These are phyloP conservation scores for Lasioglossum albipes DNA, from an alignment of 1,140 invertebrate species.

Conservation along the genomic window DNA sequence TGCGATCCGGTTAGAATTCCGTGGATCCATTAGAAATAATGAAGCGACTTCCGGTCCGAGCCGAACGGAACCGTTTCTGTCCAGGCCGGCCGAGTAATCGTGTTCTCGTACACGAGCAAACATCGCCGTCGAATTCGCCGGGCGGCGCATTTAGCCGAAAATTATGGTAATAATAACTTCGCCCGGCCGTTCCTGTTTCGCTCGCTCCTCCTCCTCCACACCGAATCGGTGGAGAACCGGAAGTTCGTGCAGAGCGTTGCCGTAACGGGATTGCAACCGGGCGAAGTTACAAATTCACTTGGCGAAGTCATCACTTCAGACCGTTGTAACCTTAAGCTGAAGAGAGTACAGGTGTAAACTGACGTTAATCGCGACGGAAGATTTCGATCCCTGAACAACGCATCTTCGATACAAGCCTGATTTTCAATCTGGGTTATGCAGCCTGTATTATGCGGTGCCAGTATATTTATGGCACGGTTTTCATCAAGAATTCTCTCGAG, in stretches of 20 bases:
- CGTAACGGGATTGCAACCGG: constrained; percentile 59
- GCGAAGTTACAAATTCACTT: constrained; percentile 68
- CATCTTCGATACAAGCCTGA: background rate
- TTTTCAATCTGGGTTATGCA: too few relatives aligned
- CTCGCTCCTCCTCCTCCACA: background rate
- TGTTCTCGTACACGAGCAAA: constrained; percentile 56
- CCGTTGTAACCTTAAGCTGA: constrained; percentile 57
- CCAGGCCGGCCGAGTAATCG: constrained; percentile 38
- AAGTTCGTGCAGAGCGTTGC: constrained; percentile 54
- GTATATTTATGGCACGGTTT: too few relatives aligned
- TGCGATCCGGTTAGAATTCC: constrained; percentile 36
- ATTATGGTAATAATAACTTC: constrained; percentile 74
- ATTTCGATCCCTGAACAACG: background rate
- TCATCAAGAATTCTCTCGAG: too few relatives aligned
- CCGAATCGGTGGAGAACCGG: constrained; percentile 20
- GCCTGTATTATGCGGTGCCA: too few relatives aligned
- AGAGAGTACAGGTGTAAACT: constrained; percentile 30
- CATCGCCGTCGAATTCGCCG: constrained; percentile 61
- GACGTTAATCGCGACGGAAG: constrained; percentile 30
- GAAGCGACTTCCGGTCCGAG: constrained; percentile 46
- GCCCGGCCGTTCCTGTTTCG: constrained; percentile 33
- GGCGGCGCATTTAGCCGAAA: constrained; percentile 67
- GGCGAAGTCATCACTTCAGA: constrained; percentile 65
- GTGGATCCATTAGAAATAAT: constrained; percentile 60
- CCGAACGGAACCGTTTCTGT: constrained; percentile 53